Conservation (phyloP, 2,888 invertebrate species). For the Monopis laevigella region DNA sequence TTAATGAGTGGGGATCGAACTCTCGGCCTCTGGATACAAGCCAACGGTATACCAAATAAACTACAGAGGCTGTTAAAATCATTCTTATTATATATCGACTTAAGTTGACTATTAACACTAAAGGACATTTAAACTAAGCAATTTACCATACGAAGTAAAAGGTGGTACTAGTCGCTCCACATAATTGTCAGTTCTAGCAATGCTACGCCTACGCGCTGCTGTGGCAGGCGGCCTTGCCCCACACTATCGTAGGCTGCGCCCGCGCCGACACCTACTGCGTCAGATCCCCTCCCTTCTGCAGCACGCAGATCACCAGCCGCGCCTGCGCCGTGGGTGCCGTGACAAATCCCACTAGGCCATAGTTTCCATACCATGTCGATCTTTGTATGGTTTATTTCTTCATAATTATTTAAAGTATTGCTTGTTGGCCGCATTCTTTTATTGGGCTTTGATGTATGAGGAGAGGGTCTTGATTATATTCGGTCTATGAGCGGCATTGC, state of each 20-base stretch:
- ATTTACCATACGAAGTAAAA: too few relatives aligned
- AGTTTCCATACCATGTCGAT: not conserved
- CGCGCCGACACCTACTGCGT: slow-evolving; percentile 18
- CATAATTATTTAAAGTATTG: too few relatives aligned
- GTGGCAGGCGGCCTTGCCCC: slow-evolving; percentile 20
- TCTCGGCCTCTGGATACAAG: too few relatives aligned
- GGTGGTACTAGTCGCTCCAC: too few relatives aligned
- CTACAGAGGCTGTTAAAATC: too few relatives aligned
- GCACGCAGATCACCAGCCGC: slow-evolving; percentile 10
- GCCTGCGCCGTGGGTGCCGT: slow-evolving; percentile 7
- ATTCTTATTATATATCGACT: not conserved
- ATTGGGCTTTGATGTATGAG: slow-evolving; percentile 3
- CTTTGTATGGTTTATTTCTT: too few relatives aligned
- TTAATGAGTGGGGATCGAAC: too few relatives aligned
- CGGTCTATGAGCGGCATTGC: too few relatives aligned
- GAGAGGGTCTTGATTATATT: too few relatives aligned
- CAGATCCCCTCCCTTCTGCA: not conserved
- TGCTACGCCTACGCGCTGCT: slow-evolving; percentile 14
- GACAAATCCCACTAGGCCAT: slow-evolving; percentile 9
- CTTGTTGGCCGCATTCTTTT: too few relatives aligned
- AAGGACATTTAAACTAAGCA: too few relatives aligned
- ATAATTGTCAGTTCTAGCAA: not conserved
- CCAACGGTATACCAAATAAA: too few relatives aligned
- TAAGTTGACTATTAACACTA: not conserved
- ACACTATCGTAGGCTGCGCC: slow-evolving; percentile 21